These are phyloP conservation scores for Ranitomeya variabilis DNA, from an alignment of 2,113 vertebrate species.

Conservation along the genomic window DNA sequence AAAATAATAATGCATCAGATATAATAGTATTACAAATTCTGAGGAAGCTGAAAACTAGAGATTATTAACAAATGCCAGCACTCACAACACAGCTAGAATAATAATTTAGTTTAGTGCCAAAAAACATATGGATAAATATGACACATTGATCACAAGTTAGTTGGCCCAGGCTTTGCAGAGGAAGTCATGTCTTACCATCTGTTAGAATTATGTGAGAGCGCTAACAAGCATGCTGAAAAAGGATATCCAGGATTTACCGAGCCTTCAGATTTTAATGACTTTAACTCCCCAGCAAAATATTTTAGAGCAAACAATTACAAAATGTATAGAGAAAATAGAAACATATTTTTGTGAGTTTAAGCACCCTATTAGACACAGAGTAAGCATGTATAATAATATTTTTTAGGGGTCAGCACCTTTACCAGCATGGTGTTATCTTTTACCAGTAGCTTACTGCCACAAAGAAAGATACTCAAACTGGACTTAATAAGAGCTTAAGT, in stretches of 20 bases:
- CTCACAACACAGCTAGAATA: conserved; percentile 7
- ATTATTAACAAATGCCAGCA: background rate
- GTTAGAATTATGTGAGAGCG: conserved; percentile 28
- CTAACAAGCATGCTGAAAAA: conserved; percentile 19
- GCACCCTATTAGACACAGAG: conserved; percentile 31
- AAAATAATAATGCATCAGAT: too few species aligned
- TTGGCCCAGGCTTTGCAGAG: conserved; percentile 26
- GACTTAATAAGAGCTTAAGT: background rate
- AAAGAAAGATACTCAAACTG: background rate
- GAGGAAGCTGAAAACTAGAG: background rate
- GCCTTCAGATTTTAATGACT: conserved; percentile 18
- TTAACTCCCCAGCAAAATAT: conserved; percentile 26
- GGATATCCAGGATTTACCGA: conserved; percentile 26
- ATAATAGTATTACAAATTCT: background rate
- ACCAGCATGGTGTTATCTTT: conserved; percentile 2
- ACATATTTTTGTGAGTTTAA: conserved; percentile 12
- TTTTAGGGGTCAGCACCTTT: conserved; percentile 36
- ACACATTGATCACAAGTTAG: conserved; percentile 35
- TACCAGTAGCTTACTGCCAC: conserved; percentile 3
- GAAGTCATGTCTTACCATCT: conserved; percentile 46
- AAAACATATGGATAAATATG: conserved; percentile 38
- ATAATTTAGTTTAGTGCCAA: background rate
- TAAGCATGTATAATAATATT: conserved; percentile 26
- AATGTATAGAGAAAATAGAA: conserved; percentile 32
- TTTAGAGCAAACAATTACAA: conserved; percentile 26